Evolutionary conservation across 2,888 invertebrate genomes (phyloP).

Genomic region (Oxycera nigricornis): DNA sequence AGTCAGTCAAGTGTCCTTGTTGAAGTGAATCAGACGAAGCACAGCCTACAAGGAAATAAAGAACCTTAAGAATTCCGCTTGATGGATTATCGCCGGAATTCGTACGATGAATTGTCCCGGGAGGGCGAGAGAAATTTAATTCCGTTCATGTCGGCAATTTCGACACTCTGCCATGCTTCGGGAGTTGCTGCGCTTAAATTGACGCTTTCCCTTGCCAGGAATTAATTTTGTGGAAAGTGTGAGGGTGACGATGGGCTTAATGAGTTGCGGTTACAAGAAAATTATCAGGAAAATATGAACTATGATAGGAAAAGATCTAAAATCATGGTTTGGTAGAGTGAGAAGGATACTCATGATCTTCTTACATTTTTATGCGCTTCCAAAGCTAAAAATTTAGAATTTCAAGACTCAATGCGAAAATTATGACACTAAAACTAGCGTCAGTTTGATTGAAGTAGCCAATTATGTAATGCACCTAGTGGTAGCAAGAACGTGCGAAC

Average conservation of each 20-base stretch:
- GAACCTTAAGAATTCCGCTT: background rate
- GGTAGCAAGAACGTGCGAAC: no score
- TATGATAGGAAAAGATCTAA: no score
- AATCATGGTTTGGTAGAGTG: no score
- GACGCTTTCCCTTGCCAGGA: background rate
- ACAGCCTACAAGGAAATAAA: background rate
- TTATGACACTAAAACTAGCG: no score
- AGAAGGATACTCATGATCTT: no score
- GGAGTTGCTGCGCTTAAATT: background rate
- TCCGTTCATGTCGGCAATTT: constrained; percentile 2
- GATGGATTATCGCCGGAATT: background rate
- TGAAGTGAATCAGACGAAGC: background rate
- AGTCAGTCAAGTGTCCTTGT: background rate
- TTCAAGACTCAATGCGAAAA: no score
- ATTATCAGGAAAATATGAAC: no score
- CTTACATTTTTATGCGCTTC: no score
- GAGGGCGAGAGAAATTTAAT: background rate
- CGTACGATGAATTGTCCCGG: background rate
- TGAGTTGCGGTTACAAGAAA: background rate
- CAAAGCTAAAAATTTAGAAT: no score
- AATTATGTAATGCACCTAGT: no score
- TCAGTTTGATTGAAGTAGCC: no score
- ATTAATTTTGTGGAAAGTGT: background rate
- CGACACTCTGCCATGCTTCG: background rate
- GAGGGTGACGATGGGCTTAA: background rate